phyloP scores from a whole-genome alignment of 2,888 invertebrate genomes.

The Helleia helle region DNA sequence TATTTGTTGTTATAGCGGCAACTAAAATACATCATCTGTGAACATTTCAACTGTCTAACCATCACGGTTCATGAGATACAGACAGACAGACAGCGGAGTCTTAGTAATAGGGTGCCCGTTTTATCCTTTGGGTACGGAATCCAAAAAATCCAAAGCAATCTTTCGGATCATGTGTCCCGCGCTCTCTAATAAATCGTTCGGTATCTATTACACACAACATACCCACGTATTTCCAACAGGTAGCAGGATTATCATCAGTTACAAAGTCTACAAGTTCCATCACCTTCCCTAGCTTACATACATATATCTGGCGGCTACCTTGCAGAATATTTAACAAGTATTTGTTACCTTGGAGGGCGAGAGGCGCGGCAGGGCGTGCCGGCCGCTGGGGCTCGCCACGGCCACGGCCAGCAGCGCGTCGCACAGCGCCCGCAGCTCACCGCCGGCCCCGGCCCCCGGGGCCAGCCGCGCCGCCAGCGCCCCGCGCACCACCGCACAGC shows the following conservation, averaged over 20 bases:
- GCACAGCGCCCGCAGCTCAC: slow-evolving; percentile 57
- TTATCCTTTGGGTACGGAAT: too few species aligned
- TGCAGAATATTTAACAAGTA: neutral
- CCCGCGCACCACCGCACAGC: slow-evolving; percentile 38
- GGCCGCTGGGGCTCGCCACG: slow-evolving; percentile 58
- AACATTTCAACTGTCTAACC: too few species aligned
- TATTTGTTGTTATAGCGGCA: too few species aligned
- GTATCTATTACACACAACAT: neutral
- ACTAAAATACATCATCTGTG: too few species aligned
- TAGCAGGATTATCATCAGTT: neutral
- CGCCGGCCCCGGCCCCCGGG: slow-evolving; percentile 20
- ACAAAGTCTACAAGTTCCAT: neutral
- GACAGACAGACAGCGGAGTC: too few species aligned
- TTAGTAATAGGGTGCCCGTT: too few species aligned
- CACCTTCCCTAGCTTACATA: too few species aligned
- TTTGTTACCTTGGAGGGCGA: slow-evolving; percentile 58
- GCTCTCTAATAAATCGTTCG: too few species aligned
- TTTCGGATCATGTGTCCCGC: too few species aligned
- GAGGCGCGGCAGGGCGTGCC: slow-evolving; percentile 67
- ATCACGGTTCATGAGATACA: too few species aligned
- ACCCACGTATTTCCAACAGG: too few species aligned
- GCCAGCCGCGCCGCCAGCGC: slow-evolving; percentile 31
- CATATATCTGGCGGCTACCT: neutral
- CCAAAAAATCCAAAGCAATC: too few species aligned
- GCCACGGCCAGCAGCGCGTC: slow-evolving; percentile 73